Base-by-base conservation (phyloP, 2,888 invertebrate genomes). In the Netelia inedita region DNA sequence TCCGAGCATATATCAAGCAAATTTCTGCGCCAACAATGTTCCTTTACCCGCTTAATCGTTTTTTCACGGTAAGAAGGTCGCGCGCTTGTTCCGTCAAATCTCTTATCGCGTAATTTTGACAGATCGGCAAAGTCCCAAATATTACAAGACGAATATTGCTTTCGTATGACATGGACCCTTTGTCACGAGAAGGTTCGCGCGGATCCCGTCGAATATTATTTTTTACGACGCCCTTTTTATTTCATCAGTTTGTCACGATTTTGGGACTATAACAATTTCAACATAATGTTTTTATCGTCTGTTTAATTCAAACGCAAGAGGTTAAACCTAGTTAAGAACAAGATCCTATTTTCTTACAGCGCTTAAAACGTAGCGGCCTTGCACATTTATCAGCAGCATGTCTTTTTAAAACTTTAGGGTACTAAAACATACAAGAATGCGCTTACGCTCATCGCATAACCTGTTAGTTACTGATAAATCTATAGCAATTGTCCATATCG, bases 81-180 rank as follows among this genome's bases (percentile, higher is more conserved):
- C n/a, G 55, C 19, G 43, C 16, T 59, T 19, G 41, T 57, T 46
- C 3, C 10, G 23, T 43, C 19, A 21, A 43, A 46, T 43, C 16
- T 59, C 5, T 23, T 21, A 16, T 43, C 2, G 46, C 46, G 23
- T 6, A 57, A 43, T 11, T 72, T 59, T 59, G 72, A 72, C 72
- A 72, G 72, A 61, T 72, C 10, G 46, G 46, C 2, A 46, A 14
- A 46, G 14, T 46, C 10, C 46, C 11, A 46, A 46, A 46, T 0
- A 14, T 10, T 46, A 46, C 46, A 14, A 46, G 46, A 46, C 11
- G 5, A 46, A 46, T 46, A 46, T 46, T 46, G 14, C 14, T 10
- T 46, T 1, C 14, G 14, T 46, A 46, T 14, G 46, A 46, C 14
- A 46, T 46, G 46, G 46, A 14, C 3, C 14, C 46, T 46, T 46